Evolutionary conservation across 2,888 invertebrate species (phyloP), one percentile per base, ranked within the genome.

Genomic region (Lottia gigantea): DNA sequence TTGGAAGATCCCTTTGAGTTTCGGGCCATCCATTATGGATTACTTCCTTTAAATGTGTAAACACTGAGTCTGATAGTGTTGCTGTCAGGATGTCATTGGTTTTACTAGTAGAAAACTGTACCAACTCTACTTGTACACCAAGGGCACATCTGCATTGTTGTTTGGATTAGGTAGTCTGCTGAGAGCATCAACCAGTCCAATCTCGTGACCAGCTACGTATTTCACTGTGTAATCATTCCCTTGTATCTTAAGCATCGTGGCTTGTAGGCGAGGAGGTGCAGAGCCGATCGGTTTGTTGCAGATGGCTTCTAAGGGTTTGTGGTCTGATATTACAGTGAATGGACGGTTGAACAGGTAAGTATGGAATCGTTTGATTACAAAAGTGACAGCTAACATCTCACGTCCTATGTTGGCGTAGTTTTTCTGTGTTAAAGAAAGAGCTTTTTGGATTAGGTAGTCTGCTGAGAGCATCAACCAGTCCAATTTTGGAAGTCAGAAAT

Each of bases 401-500:
- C n/a, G n/a, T n/a, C n/a, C n/a, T n/a, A n/a, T n/a, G n/a, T n/a
- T n/a, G n/a, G n/a, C n/a, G n/a, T n/a, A n/a, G n/a, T n/a, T n/a
- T n/a, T n/a, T n/a, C n/a, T n/a, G n/a, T n/a, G n/a, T n/a, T n/a
- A n/a, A n/a, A n/a, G n/a, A n/a, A n/a, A n/a, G n/a, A n/a, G n/a
- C n/a, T n/a, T n/a, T n/a, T n/a, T n/a, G n/a, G n/a, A n/a, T n/a
- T n/a, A n/a, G n/a, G n/a, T n/a, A n/a, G n/a, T n/a, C n/a, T n/a
- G n/a, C n/a, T n/a, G n/a, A n/a, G n/a, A n/a, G n/a, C n/a, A n/a
- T n/a, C n/a, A n/a, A n/a, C n/a, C n/a, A n/a, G n/a, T n/a, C n/a
- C n/a, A n/a, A n/a, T n/a, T n/a, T n/a, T 47, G 47, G n/a, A 47
- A 47, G n/a, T 47, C 47, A 47, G 47, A n/a, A n/a, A 47, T 47